These are phyloP conservation scores for Parazoanthus darwini DNA, from an alignment of 92 coral and sea anemone species.

Conservation along the genomic window DNA sequence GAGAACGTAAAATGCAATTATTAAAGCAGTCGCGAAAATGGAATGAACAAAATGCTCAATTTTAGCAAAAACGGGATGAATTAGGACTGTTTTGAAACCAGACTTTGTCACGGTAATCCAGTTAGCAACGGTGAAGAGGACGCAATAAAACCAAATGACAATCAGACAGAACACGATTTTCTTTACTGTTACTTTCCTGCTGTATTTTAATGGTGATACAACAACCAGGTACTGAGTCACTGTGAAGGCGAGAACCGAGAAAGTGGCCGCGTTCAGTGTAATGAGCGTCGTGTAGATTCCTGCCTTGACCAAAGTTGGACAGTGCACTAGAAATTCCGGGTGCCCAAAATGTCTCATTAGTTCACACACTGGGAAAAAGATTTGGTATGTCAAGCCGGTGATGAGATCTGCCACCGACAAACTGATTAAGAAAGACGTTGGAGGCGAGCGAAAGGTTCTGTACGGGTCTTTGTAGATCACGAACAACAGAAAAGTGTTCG, in stretches of 20 bases:
- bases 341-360: not conserved
- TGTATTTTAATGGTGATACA: not conserved
- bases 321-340: not conserved
- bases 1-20: not conserved
- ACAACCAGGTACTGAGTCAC: slow-evolving; percentile 5
- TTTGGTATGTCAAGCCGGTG: not conserved
- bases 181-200: not conserved
- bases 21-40: not conserved
- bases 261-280: not conserved
- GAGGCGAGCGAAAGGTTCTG: not conserved
- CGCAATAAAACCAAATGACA: not conserved
- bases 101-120: not conserved
- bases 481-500: slow-evolving; percentile 5
- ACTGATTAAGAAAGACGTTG: not conserved
- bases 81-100: not conserved
- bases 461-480: not conserved
- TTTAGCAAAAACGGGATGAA: not conserved
- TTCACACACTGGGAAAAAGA: not conserved
- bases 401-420: slow-evolving; percentile 2
- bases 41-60: not conserved
- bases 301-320: not conserved
- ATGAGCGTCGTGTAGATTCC: not conserved
- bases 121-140: not conserved
- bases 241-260: slow-evolving; percentile 9
- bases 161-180: not conserved